These are phyloP conservation scores for Ichneumoninae sp. DNA, from an alignment of 2,888 invertebrate genomes.

Conservation along the genomic window DNA sequence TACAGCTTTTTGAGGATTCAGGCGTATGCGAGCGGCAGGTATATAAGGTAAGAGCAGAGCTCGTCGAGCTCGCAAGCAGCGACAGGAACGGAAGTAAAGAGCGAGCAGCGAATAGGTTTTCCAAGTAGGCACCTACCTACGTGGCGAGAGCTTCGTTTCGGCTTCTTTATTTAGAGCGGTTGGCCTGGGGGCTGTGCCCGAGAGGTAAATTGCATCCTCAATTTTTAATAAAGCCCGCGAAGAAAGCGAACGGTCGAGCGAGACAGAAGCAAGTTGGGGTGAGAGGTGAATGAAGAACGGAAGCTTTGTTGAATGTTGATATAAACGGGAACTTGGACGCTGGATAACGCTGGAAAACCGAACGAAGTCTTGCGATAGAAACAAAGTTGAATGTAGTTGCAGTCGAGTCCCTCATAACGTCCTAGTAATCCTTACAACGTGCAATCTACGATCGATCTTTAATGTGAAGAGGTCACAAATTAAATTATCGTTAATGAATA, in stretches of 20 bases:
- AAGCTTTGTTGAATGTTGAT: conserved; percentile 64
- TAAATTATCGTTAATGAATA: neutral
- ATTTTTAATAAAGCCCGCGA: conserved; percentile 82
- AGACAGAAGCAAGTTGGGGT: conserved; percentile 11
- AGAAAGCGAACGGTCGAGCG: conserved; percentile 49
- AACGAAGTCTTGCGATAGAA: conserved; percentile 28
- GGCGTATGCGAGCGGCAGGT: conserved; percentile 25
- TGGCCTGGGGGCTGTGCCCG: conserved; percentile 70
- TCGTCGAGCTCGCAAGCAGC: conserved; percentile 17
- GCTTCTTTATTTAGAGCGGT: conserved; percentile 81
- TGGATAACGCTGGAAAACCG: neutral
- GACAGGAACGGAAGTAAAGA: conserved; percentile 56
- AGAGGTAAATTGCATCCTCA: conserved; percentile 83
- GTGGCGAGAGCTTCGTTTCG: conserved; percentile 68
- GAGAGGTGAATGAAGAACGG: conserved; percentile 34
- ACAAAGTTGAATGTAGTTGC: conserved; percentile 22
- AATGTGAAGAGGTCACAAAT: neutral
- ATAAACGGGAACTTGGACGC: conserved; percentile 60
- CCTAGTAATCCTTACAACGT: neutral
- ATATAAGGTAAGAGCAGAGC: conserved; percentile 25
- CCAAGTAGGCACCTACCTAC: conserved; percentile 37
- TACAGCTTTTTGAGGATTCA: conserved; percentile 38
- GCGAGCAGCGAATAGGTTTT: conserved; percentile 61
- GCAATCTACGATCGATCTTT: neutral
- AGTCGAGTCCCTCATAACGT: conserved; percentile 19